Evolutionary conservation across 2,888 invertebrate species (phyloP).

Genomic region (Ophraella communa): DNA sequence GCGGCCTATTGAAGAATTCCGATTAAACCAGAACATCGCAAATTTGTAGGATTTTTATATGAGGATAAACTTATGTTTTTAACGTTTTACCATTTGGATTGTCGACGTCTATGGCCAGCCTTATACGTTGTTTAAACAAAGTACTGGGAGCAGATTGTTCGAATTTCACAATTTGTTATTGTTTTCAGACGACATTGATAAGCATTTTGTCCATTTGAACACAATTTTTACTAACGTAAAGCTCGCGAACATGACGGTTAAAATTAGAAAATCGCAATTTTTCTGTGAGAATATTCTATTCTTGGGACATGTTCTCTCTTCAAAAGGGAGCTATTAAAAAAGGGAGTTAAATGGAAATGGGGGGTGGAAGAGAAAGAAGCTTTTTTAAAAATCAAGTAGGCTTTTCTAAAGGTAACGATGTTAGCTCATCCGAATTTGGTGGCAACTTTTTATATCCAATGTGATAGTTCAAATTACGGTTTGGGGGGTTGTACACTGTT

Average conservation of each 20-base stretch:
- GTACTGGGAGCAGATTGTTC: neutral
- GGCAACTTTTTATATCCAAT: conserved; percentile 20
- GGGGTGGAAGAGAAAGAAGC: neutral
- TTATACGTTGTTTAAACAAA: neutral
- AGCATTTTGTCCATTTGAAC: neutral
- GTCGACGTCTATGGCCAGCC: neutral
- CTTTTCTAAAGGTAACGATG: neutral
- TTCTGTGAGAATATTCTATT: too few species aligned
- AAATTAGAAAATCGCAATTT: neutral
- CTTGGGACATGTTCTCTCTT: too few species aligned
- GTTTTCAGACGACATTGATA: neutral
- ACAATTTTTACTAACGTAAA: neutral
- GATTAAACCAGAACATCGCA: conserved; percentile 15
- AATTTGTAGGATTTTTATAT: conserved; percentile 35
- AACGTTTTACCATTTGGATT: neutral
- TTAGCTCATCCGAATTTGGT: neutral
- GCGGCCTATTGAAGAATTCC: conserved; percentile 35
- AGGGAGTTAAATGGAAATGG: neutral
- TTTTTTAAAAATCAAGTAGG: neutral
- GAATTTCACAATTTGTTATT: neutral
- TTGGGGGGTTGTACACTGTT: conserved; percentile 4
- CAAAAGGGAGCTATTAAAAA: too few species aligned
- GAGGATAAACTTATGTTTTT: conserved; percentile 30
- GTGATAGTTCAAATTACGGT: conserved; percentile 5
- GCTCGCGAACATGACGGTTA: neutral